phyloP scores from a whole-genome alignment of 2,888 invertebrate genomes.

The Amiota minor region DNA sequence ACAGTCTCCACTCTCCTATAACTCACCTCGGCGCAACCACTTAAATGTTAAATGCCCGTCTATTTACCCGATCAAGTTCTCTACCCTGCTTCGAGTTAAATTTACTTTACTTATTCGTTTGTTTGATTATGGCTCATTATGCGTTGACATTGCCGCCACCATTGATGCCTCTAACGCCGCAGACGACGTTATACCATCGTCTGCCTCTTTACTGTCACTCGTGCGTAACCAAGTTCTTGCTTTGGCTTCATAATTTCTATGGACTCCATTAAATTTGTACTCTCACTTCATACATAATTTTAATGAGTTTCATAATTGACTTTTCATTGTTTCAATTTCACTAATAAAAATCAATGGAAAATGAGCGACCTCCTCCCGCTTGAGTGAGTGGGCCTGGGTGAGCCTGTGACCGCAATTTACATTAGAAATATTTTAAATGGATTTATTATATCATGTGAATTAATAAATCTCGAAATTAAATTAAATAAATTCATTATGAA shows the following conservation, averaged over 20 bases:
- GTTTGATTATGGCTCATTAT: slow-evolving; percentile 29
- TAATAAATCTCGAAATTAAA: too few relatives aligned
- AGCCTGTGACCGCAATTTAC: slow-evolving; percentile 1
- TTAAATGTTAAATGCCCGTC: too few relatives aligned
- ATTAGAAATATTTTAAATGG: background rate
- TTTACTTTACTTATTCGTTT: background rate
- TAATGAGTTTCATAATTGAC: slow-evolving; percentile 53
- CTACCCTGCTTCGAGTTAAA: too few relatives aligned
- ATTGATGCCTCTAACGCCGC: background rate
- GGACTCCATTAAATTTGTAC: background rate
- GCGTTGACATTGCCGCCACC: background rate
- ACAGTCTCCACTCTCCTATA: too few relatives aligned
- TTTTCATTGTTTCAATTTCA: slow-evolving; percentile 54
- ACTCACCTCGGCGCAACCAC: too few relatives aligned
- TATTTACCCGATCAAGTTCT: too few relatives aligned
- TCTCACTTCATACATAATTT: slow-evolving; percentile 38
- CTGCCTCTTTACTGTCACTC: background rate
- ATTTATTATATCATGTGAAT: background rate
- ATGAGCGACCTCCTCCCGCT: slow-evolving; percentile 49
- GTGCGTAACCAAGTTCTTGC: too few relatives aligned
- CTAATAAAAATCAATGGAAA: slow-evolving; percentile 26
- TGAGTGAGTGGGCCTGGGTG: slow-evolving; percentile 46
- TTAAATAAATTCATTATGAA: too few relatives aligned
- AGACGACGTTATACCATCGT: background rate
- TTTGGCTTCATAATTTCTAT: too few relatives aligned